These are phyloP conservation scores for Drosophila melanica DNA, from an alignment of 1,140 invertebrate genomes.

Conservation along the genomic window DNA sequence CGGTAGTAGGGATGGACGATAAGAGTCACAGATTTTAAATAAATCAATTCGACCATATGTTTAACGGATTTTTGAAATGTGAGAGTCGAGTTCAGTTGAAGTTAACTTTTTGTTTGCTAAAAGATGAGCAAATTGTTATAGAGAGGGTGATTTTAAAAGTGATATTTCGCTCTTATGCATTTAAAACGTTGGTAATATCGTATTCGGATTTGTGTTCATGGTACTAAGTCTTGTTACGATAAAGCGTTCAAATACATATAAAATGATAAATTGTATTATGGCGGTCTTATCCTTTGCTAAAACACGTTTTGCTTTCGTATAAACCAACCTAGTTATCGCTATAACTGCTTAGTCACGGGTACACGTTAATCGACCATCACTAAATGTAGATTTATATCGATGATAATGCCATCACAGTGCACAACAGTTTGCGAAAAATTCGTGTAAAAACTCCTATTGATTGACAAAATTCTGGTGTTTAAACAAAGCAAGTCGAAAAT, in stretches of 20 bases:
- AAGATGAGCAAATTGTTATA: too few species aligned
- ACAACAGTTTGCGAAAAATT: constrained; percentile 77
- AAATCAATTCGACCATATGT: not conserved
- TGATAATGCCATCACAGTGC: constrained; percentile 54
- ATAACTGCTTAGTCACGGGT: constrained; percentile 8
- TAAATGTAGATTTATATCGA: constrained; percentile 28
- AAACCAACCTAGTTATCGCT: not conserved
- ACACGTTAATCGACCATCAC: constrained; percentile 20
- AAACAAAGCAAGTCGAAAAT: constrained; percentile 21
- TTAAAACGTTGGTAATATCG: too few species aligned
- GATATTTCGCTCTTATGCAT: too few species aligned
- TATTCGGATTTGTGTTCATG: too few species aligned
- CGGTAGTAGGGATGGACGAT: constrained; percentile 24
- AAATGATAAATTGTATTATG: too few species aligned
- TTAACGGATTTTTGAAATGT: not conserved
- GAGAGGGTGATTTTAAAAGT: too few species aligned
- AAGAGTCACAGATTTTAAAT: not conserved
- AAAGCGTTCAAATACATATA: too few species aligned
- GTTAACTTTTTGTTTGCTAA: not conserved
- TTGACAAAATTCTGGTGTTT: constrained; percentile 38
- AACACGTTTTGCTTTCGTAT: not conserved
- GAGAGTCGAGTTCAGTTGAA: not conserved
- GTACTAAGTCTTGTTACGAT: too few species aligned
- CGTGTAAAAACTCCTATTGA: constrained; percentile 62
- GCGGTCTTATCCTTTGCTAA: too few species aligned